A percentile compares a stretch with the other conserved stretches of the same genome.
These are phyloP conservation scores for Pachydiplax longipennis DNA, from an alignment of 2,888 invertebrate genomes.

Conservation along the genomic window DNA sequence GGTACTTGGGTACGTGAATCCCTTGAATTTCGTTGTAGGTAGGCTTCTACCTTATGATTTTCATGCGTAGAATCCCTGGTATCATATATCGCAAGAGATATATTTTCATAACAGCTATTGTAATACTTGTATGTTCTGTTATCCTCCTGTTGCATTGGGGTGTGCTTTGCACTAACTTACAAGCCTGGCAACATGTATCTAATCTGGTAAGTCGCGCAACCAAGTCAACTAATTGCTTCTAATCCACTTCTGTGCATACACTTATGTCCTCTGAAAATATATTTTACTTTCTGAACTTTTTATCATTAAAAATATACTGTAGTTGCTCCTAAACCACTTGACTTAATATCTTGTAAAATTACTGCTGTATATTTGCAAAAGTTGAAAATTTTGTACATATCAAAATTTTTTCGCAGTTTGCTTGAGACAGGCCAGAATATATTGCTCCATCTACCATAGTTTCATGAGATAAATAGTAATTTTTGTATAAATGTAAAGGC, in stretches of 20 bases:
- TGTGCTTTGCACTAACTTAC: conserved; percentile 66
- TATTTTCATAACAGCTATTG: conserved; percentile 54
- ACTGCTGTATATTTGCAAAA: too few species aligned
- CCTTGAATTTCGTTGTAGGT: not conserved
- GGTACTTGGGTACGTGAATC: not conserved
- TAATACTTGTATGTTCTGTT: conserved; percentile 58
- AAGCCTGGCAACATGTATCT: conserved; percentile 66
- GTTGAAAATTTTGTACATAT: too few species aligned
- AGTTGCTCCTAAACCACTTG: too few species aligned
- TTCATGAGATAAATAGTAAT: too few species aligned
- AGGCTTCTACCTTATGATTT: conserved; percentile 53
- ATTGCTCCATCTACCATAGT: too few species aligned
- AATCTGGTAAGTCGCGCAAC: conserved; percentile 63
- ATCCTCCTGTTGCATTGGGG: conserved; percentile 66
- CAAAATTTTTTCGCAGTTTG: too few species aligned
- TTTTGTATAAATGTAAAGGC: too few species aligned
- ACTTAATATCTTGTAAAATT: too few species aligned
- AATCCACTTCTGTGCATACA: not conserved
- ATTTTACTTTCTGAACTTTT: too few species aligned
- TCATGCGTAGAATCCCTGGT: conserved; percentile 56
- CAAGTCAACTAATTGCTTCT: not conserved
- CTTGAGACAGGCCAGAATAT: too few species aligned
- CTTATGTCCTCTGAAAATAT: too few species aligned
- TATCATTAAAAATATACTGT: too few species aligned
- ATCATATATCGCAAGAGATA: conserved; percentile 55